Evolutionary conservation across 2,797 vertebrate species (phyloP), one percentile per base, ranked within the genome.

Genomic region (Molossus alvarezi): DNA sequence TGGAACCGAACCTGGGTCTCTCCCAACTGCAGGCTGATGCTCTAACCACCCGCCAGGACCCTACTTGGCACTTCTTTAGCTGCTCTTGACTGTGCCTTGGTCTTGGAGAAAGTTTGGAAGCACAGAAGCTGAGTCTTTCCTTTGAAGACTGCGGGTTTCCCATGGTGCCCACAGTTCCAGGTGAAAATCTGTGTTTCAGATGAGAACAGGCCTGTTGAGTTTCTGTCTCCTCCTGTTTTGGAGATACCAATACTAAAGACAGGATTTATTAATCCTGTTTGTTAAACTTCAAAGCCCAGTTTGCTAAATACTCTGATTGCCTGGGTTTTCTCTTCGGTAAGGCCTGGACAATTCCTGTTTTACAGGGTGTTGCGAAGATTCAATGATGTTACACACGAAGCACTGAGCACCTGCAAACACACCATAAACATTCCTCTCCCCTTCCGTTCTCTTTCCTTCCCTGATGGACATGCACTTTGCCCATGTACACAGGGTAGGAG

Each of bases 401-500:
- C 41, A 1, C 69, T 1, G 27, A 65, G 57, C 13, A 6, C 25
- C n/a, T 71, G 1, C 33, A n/a, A 81, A 27, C 9, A 13, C 3
- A 6, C 17, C 5, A 1, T 13, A 37, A 64, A 2, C 10, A 11
- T 55, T 29, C 33, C 25, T 69, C 3, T 64, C 12, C 4, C 45
- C 6, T 72, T 11, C 37, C 20, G 23, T 37, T 57, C 25, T 9
- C 29, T 53, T 41, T 51, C 13, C 72, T 82, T 14, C 60, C 60
- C 67, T 37, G 9, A 0, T 11, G 77, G 11, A 18, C 67, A 5
- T 2, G 9, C 3, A 15, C 13, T 21, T 29, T 55, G 45, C 45
- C 51, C 1, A 0, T 5, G 9, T 8, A 0, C 29, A 33, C 7
- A 15, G 5, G 13, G 5, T 9, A 58, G 37, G 15, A 33, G 57